Evolutionary conservation across 1,140 invertebrate genomes (phyloP), one percentile per base, ranked within the genome.

Genomic region (Drosophila pachea): DNA sequence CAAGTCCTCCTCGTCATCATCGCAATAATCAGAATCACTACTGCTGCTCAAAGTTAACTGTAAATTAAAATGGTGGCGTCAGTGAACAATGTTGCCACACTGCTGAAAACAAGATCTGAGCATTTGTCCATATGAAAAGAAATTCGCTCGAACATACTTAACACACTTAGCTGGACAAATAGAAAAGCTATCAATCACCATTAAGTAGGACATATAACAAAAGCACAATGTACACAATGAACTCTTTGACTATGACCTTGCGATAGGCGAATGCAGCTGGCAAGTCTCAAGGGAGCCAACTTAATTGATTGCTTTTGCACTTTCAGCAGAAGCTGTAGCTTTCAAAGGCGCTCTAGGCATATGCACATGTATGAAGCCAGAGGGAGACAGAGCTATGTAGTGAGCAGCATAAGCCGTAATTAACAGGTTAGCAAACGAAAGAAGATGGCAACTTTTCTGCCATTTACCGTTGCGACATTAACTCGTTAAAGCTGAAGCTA

Each of bases 11-110:
- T 88, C 87, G 38, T 89, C 81, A 47, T 84, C 88, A 48, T 89
- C 88, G 12, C 76, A 87, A 53, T 88, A 89, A 40, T 89, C 88
- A 5, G 87, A 89, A 48, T 89, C 88, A 42, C 87, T 88, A 61
- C 88, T 89, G 52, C 78, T 88, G 55, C 83, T 89, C 0, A 89
- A 47, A 5, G 86, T 89, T 12, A 89, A 60, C 86, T 89, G 65
- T 12, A 5, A 81, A 69, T 48, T 31, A 68, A 7, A 32, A 54
- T 7, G 42, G 31, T 40, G 4, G 16, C 14, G 3, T 47, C 29
- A 47, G 4, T 47, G 29, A 29, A 47, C 16, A 5, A 47, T 29
- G 52, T 22, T 54, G 52, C 52, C 52, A 54, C 8, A 9, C 14
- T 40, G 22, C 22, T 22, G 22, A 22, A 22, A 22, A 22, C 22